Evolutionary conservation across 2,797 vertebrate genomes (phyloP).

Genomic region (Martes flavigula): DNA sequence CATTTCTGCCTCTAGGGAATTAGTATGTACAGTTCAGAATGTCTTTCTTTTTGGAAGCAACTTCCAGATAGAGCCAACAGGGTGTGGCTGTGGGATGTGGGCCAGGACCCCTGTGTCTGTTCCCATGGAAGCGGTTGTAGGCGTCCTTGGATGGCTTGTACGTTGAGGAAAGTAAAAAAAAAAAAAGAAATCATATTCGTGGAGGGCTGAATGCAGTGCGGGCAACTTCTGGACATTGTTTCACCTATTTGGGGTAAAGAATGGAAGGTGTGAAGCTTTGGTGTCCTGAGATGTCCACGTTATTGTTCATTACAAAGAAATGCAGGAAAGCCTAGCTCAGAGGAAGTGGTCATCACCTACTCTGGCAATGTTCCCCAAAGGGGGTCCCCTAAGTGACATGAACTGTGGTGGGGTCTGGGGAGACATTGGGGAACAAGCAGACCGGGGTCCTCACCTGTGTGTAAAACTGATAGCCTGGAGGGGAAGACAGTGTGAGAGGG

Average conservation of each 20-base stretch:
- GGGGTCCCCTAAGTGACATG: not conserved
- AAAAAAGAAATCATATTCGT: not conserved
- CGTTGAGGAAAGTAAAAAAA: not conserved
- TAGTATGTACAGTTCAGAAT: not conserved
- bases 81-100: not conserved
- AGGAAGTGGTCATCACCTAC: not conserved
- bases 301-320: not conserved
- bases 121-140: not conserved
- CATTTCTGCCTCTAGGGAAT: not conserved
- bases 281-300: not conserved
- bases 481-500: not conserved
- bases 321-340: not conserved
- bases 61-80: not conserved
- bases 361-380: not conserved
- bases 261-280: not conserved
- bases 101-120: not conserved
- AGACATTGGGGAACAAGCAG: not conserved
- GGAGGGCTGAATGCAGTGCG: not conserved
- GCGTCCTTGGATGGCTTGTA: not conserved
- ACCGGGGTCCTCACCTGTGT: not conserved
- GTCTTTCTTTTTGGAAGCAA: not conserved
- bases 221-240: not conserved
- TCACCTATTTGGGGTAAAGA: not conserved
- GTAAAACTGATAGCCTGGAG: not conserved
- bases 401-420: not conserved